Conservation (phyloP, 1,140 invertebrate species). For the Orchesella cincta region DNA sequence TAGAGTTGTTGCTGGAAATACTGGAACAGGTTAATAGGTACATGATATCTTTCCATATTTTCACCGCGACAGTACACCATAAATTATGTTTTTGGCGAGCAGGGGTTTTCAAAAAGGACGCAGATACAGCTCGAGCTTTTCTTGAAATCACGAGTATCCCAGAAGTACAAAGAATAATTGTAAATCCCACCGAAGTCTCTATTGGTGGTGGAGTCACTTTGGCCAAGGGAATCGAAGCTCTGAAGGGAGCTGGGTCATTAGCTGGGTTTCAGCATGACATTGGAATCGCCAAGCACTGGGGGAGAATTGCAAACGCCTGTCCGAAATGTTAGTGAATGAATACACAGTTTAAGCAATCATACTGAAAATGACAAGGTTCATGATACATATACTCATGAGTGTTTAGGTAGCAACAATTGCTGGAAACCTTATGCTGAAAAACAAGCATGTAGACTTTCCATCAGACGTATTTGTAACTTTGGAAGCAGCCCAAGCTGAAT, state of each 20-base stretch:
- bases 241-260: constrained; percentile 52
- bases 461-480: constrained; percentile 75
- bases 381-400: constrained; percentile 40
- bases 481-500: constrained; percentile 65
- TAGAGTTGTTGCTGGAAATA: constrained; percentile 68
- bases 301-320: constrained; percentile 53
- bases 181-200: constrained; percentile 20
- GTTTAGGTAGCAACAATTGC: constrained; percentile 71
- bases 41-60: constrained; percentile 33
- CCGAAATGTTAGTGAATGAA: constrained; percentile 55
- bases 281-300: constrained; percentile 52
- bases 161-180: constrained; percentile 59
- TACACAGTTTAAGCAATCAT: no score
- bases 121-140: constrained; percentile 61
- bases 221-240: constrained; percentile 66
- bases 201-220: constrained; percentile 67
- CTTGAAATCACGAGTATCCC: constrained; percentile 71
- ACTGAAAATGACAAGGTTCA: not conserved
- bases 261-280: constrained; percentile 50
- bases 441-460: constrained; percentile 68
- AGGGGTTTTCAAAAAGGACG: constrained; percentile 64
- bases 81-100: not conserved
- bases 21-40: constrained; percentile 70
- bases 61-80: not conserved
- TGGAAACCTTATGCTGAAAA: constrained; percentile 78